Conservation (phyloP, 2,797 vertebrate genomes). For the Decapterus maruadsi region DNA sequence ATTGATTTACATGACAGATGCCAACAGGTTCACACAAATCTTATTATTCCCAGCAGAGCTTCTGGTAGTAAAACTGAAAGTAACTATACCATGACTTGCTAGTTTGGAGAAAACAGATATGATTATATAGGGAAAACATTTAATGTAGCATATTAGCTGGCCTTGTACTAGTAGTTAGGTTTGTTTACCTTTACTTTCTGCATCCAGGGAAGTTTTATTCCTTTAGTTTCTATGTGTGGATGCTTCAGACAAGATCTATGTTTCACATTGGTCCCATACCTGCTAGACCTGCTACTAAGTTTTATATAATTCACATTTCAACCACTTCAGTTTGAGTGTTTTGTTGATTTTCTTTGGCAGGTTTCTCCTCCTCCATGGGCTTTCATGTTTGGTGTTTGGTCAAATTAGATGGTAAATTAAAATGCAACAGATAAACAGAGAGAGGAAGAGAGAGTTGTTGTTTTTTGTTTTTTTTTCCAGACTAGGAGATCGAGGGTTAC, state of each 20-base stretch:
- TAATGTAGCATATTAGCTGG: background rate
- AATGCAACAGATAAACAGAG: constrained; percentile 34
- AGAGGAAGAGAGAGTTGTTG: background rate
- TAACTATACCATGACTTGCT: background rate
- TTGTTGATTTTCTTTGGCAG: background rate
- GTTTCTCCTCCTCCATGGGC: too few species aligned
- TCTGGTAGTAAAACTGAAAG: constrained; percentile 3
- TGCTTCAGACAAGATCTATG: background rate
- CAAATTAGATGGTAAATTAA: constrained; percentile 5
- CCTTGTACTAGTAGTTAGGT: background rate
- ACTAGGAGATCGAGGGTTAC: constrained; percentile 7
- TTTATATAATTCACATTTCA: background rate
- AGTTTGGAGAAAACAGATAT: background rate
- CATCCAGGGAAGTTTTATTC: constrained; percentile 1
- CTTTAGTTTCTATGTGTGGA: background rate
- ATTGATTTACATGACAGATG: background rate
- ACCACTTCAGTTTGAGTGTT: background rate
- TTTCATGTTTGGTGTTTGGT: background rate
- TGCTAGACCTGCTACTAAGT: background rate
- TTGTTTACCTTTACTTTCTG: background rate
- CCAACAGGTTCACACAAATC: background rate
- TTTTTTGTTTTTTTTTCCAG: constrained; percentile 8
- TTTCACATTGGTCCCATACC: background rate
- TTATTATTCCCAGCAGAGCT: background rate
- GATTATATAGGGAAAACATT: background rate